phyloP scores from a whole-genome alignment of 2,113 vertebrate species.

The Proteles cristata region DNA sequence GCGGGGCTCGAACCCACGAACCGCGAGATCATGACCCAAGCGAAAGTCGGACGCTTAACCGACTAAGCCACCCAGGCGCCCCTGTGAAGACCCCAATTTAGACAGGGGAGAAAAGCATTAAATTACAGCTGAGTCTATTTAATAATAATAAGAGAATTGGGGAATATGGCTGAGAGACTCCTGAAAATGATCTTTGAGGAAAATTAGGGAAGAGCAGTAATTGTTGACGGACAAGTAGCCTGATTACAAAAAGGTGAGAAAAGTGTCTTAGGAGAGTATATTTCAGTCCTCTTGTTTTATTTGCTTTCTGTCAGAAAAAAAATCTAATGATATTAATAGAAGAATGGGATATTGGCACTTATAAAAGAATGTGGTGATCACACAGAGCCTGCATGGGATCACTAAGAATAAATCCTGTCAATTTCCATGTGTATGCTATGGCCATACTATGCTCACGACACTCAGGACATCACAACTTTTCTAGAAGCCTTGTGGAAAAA shows the following conservation, averaged over 20 bases:
- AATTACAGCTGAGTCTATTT: not conserved
- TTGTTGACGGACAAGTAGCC: not conserved
- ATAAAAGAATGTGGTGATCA: not conserved
- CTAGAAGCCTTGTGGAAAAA: not conserved
- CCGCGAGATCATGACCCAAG: too few species aligned
- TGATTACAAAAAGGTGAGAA: not conserved
- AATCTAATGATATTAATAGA: not conserved
- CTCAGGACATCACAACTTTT: not conserved
- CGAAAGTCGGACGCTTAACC: too few species aligned
- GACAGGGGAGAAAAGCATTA: too few species aligned
- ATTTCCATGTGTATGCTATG: not conserved
- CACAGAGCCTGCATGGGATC: not conserved
- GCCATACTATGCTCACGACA: not conserved
- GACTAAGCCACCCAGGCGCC: too few species aligned
- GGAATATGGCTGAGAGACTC: not conserved
- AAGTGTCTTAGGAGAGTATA: not conserved
- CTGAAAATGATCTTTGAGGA: not conserved
- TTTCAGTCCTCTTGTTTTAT: not conserved
- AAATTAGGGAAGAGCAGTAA: not conserved
- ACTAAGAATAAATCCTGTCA: not conserved
- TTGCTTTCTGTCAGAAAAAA: not conserved
- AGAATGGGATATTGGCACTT: not conserved
- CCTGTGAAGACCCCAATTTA: not conserved
- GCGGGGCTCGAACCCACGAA: too few species aligned
- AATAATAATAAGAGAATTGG: too few species aligned